phyloP scores from a whole-genome alignment of 2,888 invertebrate genomes.

The Cynaeus angustus region DNA sequence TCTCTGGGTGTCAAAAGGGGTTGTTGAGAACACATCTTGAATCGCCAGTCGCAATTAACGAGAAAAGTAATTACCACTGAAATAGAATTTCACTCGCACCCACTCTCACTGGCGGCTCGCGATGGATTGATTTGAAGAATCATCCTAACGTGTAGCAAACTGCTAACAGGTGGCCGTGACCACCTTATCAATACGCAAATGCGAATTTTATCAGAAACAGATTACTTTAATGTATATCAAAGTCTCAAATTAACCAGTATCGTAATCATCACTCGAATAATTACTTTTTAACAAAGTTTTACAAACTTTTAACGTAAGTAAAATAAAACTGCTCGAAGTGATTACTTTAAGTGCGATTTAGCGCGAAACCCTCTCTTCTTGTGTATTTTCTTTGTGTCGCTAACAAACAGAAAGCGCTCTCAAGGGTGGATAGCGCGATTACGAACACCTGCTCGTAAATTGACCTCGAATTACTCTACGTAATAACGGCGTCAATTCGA shows the following conservation, averaged over 20 bases:
- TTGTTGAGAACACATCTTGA: constrained; percentile 19
- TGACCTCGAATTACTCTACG: constrained; percentile 22
- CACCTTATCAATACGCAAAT: constrained; percentile 46
- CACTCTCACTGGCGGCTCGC: constrained; percentile 40
- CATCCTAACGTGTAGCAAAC: constrained; percentile 19
- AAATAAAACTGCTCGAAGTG: constrained; percentile 14
- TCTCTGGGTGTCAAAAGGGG: constrained; percentile 12
- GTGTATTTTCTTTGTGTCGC: constrained; percentile 38
- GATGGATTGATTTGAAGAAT: constrained; percentile 39
- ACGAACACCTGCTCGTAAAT: constrained; percentile 37
- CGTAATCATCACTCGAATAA: constrained; percentile 32
- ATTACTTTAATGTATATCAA: constrained; percentile 38
- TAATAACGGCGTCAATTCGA: constrained; percentile 8
- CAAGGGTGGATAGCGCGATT: constrained; percentile 31
- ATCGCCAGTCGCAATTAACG: constrained; percentile 6
- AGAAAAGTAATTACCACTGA: constrained; percentile 23
- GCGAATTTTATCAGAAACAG: constrained; percentile 46
- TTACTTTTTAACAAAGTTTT: constrained; percentile 26
- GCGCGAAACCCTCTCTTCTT: constrained; percentile 12
- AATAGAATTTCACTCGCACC: constrained; percentile 33
- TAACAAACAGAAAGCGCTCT: constrained; percentile 23
- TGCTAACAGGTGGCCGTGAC: constrained; percentile 42
- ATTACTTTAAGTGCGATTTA: constrained; percentile 37
- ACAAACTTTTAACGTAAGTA: not conserved
- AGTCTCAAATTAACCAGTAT: constrained; percentile 16